These are phyloP conservation scores for Charanyca ferruginea DNA, from an alignment of 2,888 invertebrate species.

Conservation along the genomic window DNA sequence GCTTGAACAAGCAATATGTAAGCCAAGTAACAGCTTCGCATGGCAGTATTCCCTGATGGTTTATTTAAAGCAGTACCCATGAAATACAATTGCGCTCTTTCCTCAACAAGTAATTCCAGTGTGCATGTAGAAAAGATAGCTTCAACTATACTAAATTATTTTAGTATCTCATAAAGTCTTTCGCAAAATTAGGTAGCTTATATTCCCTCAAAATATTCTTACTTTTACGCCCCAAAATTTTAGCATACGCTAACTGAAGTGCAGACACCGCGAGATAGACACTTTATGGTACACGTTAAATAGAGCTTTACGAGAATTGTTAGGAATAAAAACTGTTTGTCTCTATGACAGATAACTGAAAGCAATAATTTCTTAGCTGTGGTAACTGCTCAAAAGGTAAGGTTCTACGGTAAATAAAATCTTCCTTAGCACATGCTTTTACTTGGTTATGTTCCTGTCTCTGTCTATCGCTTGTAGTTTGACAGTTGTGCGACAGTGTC, in stretches of 20 bases:
- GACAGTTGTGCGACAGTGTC: too few species aligned
- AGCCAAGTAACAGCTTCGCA: conserved; percentile 22
- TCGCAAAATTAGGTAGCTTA: conserved; percentile 55
- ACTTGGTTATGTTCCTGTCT: too few species aligned
- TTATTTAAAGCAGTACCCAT: conserved; percentile 17
- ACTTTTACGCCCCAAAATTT: conserved; percentile 56
- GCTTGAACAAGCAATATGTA: conserved; percentile 28
- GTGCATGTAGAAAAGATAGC: conserved; percentile 25
- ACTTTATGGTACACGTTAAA: conserved; percentile 45
- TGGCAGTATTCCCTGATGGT: conserved; percentile 19
- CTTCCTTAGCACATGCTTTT: too few species aligned
- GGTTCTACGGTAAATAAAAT: not conserved
- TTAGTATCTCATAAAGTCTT: conserved; percentile 58
- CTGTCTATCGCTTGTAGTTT: too few species aligned
- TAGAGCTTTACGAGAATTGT: conserved; percentile 33
- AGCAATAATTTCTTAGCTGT: not conserved
- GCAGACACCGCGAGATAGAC: conserved; percentile 45
- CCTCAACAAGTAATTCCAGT: conserved; percentile 29
- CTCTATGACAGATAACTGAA: not conserved
- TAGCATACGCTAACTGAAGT: conserved; percentile 51
- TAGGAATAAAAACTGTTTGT: conserved; percentile 25
- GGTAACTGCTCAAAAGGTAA: not conserved
- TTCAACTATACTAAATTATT: conserved; percentile 53
- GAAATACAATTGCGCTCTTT: conserved; percentile 17
- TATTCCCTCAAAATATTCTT: conserved; percentile 55